Evolutionary conservation across 2,113 vertebrate genomes (phyloP), one percentile per base, ranked within the genome.

Genomic region (Takifugu flavidus): DNA sequence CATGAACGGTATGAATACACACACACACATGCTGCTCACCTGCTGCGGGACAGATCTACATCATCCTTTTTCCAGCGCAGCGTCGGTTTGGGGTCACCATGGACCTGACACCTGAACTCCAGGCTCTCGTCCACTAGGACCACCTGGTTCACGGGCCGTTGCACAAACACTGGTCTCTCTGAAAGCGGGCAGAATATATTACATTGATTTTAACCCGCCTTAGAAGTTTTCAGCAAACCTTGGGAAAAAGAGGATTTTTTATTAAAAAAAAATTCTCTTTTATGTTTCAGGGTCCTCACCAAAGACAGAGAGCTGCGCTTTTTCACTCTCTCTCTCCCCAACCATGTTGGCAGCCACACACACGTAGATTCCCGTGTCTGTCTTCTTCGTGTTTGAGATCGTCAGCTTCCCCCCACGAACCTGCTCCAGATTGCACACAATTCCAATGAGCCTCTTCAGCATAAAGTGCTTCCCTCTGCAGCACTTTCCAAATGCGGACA

Each of bases 271-370:
- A 20, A 39, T 75, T 15, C 7, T 62, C 53, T 64, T 54, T 55
- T 11, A 39, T 10, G 7, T 39, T 2, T 4, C 31, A 5, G 13
- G 28, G 39, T 43, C 26, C 31, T 93, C 91, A 98, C 96, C 96
- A 69, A 96, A 83, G 49, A 98, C 95, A 10, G 95, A 96, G 34
- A 98, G 91, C 69, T 98, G 94, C 0, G 95, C 96, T 46, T 95
- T 94, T 88, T 98, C 95, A 58, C 96, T 98, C 63, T 96, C 94
- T 25, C 94, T 88, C 75, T 97, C 95, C 27, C 96, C 96, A 31
- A 98, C 95, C 94, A 98, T 98, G 65, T 98, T 98, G 85, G 93
- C 90, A 12, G 95, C 96, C 74, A 96, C 94, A 58, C 96, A 98
- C 27, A 98, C 93, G 0, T 96, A 98, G 86, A 94, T 95, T 46